Evolutionary conservation across 2,113 vertebrate genomes (phyloP), one percentile per base, ranked within the genome.

Genomic region (Cottus gobio): DNA sequence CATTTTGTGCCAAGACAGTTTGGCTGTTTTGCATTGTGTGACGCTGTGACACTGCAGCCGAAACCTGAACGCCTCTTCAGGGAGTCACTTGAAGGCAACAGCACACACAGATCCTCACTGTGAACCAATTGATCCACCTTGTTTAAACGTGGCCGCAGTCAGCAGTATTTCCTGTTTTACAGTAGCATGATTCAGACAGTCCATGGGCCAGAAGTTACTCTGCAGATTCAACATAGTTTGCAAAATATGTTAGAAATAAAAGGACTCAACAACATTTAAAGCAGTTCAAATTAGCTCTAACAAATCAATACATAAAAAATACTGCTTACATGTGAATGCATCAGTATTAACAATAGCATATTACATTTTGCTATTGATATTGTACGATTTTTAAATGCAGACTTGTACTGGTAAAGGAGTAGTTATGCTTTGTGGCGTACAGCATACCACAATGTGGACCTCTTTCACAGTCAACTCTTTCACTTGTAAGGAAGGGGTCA

Each of bases 1-100:
- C 5, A 34, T 64, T 70, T 69, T 67, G 64, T 63, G 67, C 66
- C 18, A 48, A 37, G 28, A 24, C 2, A 20, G 71, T 42, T 63
- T 75, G 8, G 8, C 46, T 24, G 37, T 37, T 48, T 16, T 28
- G n/a, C 30, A 58, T 67, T 50, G 11, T 22, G 26, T 37, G 28
- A 26, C 28, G 22, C 12, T 28, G 2, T 10, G 75, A 67, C 28
- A 18, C n/a, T 18, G 16, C 34, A 37, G 60, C 34, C 10, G 37
- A 5, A 36, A 61, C 13, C 13, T 31, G 39, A 48, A 30, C 5
- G 6, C 11, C 28, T 37, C 58, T 15, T 34, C 13, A 13, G 28
- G 24, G 16, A 64, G 28, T 22, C 28, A 8, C 63, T 60, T 26
- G 30, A 62, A 50, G 48, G 22, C 4, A 34, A 24, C 24, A 18